A percentile compares a stretch with the other conserved stretches of the same genome.
Evolutionary conservation across 2,888 invertebrate genomes (phyloP).

Genomic region (Prenolepis imparis): DNA sequence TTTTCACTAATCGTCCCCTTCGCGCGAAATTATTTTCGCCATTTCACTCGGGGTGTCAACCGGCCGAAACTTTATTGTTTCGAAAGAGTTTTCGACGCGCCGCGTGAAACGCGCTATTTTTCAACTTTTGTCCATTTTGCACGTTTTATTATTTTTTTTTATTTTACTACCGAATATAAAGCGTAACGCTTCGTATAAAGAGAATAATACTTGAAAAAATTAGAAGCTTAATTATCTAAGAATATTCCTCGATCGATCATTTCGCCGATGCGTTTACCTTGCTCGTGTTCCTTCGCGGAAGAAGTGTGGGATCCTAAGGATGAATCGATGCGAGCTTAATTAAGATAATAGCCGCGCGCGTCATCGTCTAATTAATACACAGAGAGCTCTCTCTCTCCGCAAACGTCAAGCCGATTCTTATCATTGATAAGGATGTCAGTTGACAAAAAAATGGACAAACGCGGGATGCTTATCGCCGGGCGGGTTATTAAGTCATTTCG

Average conservation of each 20-base stretch:
- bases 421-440: conserved; percentile 12
- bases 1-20: conserved; percentile 32
- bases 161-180: not conserved
- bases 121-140: not conserved
- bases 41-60: not conserved
- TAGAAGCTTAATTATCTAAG: not conserved
- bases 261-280: not conserved
- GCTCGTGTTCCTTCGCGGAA: not conserved
- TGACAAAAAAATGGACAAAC: conserved; percentile 8
- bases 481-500: conserved; percentile 43
- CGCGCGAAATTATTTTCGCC: conserved; percentile 10
- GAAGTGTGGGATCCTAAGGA: not conserved
- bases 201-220: not conserved
- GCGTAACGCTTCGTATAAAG: not conserved
- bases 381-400: not conserved
- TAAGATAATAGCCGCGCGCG: conserved; percentile 33
- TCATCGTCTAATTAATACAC: conserved; percentile 41
- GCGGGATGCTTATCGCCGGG: conserved; percentile 22
- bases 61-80: not conserved
- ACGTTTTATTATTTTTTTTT: not conserved
- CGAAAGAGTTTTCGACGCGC: not conserved
- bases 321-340: conserved; percentile 35
- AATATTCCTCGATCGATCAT: not conserved
- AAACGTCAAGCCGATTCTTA: conserved; percentile 9
- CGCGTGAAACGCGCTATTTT: not conserved